Evolutionary conservation across 2,113 vertebrate genomes (phyloP).

Genomic region (Ia io): DNA sequence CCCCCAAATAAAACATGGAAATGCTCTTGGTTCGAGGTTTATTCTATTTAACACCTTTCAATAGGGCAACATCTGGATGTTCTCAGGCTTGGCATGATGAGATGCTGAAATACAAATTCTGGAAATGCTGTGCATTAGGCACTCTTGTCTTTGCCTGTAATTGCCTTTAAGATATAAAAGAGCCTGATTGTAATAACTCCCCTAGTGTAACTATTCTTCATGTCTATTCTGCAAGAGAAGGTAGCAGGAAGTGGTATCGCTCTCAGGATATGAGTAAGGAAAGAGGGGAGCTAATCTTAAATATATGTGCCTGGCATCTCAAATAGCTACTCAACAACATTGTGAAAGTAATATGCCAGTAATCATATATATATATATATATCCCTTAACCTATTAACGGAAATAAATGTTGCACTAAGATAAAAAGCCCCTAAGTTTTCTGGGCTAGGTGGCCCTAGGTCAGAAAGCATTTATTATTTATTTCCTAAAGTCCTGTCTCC

Average conservation of each 20-base stretch:
- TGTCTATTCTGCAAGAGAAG: slow-evolving; percentile 79
- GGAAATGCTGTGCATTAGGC: slow-evolving; percentile 78
- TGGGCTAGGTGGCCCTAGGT: slow-evolving; percentile 70
- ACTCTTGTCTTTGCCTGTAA: slow-evolving; percentile 83
- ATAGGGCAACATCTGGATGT: slow-evolving; percentile 79
- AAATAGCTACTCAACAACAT: slow-evolving; percentile 74
- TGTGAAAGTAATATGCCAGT: slow-evolving; percentile 60
- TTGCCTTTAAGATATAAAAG: slow-evolving; percentile 83
- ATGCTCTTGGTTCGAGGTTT: slow-evolving; percentile 68
- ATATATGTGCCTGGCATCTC: slow-evolving; percentile 78
- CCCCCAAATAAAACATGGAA: slow-evolving; percentile 66
- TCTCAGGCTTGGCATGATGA: slow-evolving; percentile 76
- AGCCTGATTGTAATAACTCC: slow-evolving; percentile 81
- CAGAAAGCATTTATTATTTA: slow-evolving; percentile 78
- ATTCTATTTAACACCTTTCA: slow-evolving; percentile 76
- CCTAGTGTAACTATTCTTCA: slow-evolving; percentile 75
- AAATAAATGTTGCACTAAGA: slow-evolving; percentile 76
- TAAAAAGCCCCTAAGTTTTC: slow-evolving; percentile 74
- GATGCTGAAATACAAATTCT: slow-evolving; percentile 76
- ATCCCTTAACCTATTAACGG: slow-evolving; percentile 78
- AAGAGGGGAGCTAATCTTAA: slow-evolving; percentile 76
- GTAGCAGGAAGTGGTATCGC: slow-evolving; percentile 79
- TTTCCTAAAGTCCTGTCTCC: slow-evolving; percentile 73
- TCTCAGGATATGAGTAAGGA: slow-evolving; percentile 79
- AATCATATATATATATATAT: slow-evolving; percentile 35